These are phyloP conservation scores for Vidua macroura DNA, from an alignment of 2,113 vertebrate genomes.

Conservation along the genomic window DNA sequence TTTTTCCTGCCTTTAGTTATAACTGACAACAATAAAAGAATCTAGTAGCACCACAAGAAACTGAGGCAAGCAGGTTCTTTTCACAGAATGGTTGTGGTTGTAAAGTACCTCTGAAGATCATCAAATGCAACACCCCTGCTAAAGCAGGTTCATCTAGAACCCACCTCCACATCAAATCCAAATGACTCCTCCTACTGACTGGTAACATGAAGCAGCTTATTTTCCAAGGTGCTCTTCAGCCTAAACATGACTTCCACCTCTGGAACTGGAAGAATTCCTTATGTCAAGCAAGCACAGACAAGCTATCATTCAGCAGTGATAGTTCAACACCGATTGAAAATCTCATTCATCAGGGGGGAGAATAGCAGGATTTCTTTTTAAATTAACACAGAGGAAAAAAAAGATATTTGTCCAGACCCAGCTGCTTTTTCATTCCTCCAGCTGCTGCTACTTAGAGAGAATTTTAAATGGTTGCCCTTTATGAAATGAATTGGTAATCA, in stretches of 20 bases:
- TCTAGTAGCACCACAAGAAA: background rate
- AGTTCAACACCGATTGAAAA: background rate
- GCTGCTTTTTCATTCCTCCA: constrained; percentile 4
- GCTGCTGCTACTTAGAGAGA: constrained; percentile 38
- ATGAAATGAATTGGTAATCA: constrained; percentile 51
- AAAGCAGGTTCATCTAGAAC: background rate
- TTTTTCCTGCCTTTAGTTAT: background rate
- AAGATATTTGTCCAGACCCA: background rate
- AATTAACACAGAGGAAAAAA: constrained; percentile 16
- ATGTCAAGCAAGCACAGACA: background rate
- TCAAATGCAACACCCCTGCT: background rate
- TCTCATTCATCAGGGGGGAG: background rate
- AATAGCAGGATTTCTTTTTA: constrained; percentile 9
- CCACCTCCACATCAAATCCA: background rate
- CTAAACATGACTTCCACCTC: background rate
- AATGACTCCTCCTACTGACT: background rate
- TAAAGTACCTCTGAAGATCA: background rate
- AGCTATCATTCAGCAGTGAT: background rate
- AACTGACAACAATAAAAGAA: background rate
- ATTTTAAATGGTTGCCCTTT: constrained; percentile 37
- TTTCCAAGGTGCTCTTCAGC: constrained; percentile 20
- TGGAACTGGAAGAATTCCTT: background rate
- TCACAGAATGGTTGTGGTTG: background rate
- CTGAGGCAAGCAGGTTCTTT: background rate
- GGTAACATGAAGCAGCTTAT: background rate